A percentile compares a stretch with the other conserved stretches of the same genome.
Conservation (phyloP, 2,113 vertebrate genomes). For the Australoheros scitulus region DNA sequence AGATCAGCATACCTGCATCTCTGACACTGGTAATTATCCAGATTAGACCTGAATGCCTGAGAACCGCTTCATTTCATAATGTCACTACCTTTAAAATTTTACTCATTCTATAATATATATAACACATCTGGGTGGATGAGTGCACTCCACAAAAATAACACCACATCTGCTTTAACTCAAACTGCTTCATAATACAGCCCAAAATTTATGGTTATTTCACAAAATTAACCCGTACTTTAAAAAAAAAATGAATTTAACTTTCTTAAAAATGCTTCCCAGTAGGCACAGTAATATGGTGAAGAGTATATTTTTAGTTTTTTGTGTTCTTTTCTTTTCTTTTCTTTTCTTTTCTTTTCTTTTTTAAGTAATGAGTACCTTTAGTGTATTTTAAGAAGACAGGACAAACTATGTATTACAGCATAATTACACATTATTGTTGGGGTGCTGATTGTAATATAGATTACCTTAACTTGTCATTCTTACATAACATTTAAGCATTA, state of each 20-base stretch:
- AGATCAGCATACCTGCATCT: slow-evolving; percentile 64
- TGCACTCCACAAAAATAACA: background rate
- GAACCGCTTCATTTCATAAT: background rate
- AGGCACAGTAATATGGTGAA: background rate
- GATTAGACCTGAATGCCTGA: slow-evolving; percentile 7
- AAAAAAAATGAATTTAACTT: no score
- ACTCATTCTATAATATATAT: slow-evolving; percentile 3
- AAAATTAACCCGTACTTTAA: background rate
- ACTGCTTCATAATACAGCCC: background rate
- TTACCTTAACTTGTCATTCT: background rate
- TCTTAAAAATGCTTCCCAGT: background rate
- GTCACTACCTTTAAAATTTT: background rate
- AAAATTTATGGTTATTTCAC: background rate
- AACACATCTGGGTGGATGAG: background rate
- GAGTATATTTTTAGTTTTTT: background rate
- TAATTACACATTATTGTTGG: no score
- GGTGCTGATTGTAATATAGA: no score
- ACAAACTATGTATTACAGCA: no score
- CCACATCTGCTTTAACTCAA: background rate
- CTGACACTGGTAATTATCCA: slow-evolving; percentile 10
- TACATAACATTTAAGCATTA: background rate
- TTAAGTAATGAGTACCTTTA: background rate
- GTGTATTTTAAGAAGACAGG: background rate
- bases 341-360: no score
- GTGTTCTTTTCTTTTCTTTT: no score